Conservation (phyloP, 2,113 vertebrate genomes). For the Chloropsis cyanopogon region DNA sequence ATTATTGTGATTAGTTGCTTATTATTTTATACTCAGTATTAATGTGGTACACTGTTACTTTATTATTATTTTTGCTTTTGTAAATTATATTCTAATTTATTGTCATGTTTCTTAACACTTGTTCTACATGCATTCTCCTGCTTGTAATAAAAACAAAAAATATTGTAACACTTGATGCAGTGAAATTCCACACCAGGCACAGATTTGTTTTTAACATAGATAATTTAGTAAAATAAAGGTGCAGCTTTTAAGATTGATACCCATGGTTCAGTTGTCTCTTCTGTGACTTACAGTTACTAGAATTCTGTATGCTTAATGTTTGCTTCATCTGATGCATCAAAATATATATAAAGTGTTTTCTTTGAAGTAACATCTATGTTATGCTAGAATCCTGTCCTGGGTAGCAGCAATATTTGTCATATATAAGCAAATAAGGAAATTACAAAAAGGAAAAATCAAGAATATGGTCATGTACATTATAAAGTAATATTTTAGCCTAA, state of each 20-base stretch:
- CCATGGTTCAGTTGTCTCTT: conserved; percentile 63
- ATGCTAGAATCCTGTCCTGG: neutral
- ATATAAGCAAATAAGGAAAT: neutral
- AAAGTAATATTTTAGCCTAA: conserved; percentile 10
- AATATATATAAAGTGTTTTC: neutral
- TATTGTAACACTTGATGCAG: conserved; percentile 87
- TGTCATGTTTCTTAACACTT: conserved; percentile 91
- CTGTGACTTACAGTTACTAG: conserved; percentile 26
- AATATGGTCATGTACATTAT: neutral
- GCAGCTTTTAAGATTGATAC: conserved; percentile 81
- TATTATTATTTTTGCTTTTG: conserved; percentile 87
- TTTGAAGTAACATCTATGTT: conserved; percentile 8
- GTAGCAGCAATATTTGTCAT: neutral
- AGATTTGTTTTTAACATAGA: conserved; percentile 85
- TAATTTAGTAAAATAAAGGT: conserved; percentile 89
- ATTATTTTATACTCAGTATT: conserved; percentile 98
- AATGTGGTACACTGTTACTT: conserved; percentile 98
- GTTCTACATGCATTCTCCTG: conserved; percentile 87
- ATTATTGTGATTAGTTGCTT: conserved; percentile 93
- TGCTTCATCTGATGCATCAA: neutral
- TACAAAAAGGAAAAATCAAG: neutral
- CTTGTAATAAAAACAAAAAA: conserved; percentile 85
- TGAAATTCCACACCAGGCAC: conserved; percentile 84
- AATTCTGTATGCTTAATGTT: conserved; percentile 12
- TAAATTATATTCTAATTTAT: conserved; percentile 99